Evolutionary conservation across 2,888 invertebrate species (phyloP).

Genomic region (Chrysotoxum bicinctum): DNA sequence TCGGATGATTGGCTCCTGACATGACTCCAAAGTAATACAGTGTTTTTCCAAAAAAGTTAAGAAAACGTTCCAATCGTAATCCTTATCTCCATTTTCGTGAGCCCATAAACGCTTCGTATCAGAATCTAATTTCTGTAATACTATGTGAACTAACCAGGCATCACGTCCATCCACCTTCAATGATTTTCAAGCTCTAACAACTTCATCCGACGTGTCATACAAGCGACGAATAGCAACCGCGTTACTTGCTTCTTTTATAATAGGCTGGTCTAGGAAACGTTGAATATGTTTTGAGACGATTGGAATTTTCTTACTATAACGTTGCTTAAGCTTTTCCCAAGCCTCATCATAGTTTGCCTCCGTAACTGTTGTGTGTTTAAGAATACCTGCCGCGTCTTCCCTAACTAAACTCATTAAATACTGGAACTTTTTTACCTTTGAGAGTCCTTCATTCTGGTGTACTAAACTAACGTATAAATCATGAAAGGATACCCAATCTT

Average conservation of each 20-base stretch:
- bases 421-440: not conserved
- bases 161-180: not conserved
- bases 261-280: not conserved
- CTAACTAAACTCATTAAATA: not conserved
- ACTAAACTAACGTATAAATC: constrained; percentile 8
- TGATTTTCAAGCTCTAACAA: not conserved
- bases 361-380: not conserved
- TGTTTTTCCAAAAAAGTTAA: not conserved
- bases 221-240: not conserved
- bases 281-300: not conserved
- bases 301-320: not conserved
- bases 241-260: not conserved
- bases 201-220: not conserved
- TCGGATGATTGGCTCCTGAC: not conserved
- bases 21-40: not conserved
- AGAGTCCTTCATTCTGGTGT: not conserved
- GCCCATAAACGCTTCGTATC: not conserved
- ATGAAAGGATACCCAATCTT: constrained; percentile 14
- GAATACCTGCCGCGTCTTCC: not conserved
- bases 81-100: not conserved
- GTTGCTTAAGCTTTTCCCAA: not conserved
- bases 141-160: not conserved
- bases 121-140: not conserved
- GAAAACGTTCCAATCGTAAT: not conserved
- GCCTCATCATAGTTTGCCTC: not conserved